Conservation (phyloP, 2,888 invertebrate genomes). For the Nowickia ferox region DNA sequence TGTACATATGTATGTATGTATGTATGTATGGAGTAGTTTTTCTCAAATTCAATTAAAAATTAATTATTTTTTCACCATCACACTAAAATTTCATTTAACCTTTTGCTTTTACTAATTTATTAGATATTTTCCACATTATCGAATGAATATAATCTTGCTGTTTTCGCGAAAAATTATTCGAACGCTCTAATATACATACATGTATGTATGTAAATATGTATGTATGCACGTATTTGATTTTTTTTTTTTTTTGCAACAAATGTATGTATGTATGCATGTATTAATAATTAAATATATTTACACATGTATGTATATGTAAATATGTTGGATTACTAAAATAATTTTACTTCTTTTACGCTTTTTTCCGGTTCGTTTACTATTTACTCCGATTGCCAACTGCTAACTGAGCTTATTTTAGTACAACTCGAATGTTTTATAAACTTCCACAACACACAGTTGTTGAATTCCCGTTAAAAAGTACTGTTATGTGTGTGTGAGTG, state of each 20-base stretch:
- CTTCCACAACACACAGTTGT: constrained; percentile 35
- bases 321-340: constrained; percentile 34
- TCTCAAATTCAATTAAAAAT: constrained; percentile 11
- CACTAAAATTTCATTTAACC: background rate
- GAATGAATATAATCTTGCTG: background rate
- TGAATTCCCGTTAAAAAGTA: constrained; percentile 69
- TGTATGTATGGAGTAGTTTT: background rate
- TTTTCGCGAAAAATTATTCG: background rate
- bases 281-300: constrained; percentile 23
- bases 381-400: constrained; percentile 80
- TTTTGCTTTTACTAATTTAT: background rate
- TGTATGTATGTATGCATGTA: background rate
- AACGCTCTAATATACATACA: too few relatives aligned
- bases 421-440: constrained; percentile 71
- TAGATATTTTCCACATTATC: background rate
- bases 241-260: background rate
- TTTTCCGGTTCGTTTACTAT: constrained; percentile 75
- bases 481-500: constrained; percentile 42
- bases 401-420: constrained; percentile 79
- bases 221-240: background rate
- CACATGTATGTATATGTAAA: constrained; percentile 12
- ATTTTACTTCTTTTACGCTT: constrained; percentile 51
- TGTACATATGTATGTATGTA: background rate
- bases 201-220: background rate
- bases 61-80: background rate